These are phyloP conservation scores for Empis livida DNA, from an alignment of 2,888 invertebrate species.

Conservation along the genomic window DNA sequence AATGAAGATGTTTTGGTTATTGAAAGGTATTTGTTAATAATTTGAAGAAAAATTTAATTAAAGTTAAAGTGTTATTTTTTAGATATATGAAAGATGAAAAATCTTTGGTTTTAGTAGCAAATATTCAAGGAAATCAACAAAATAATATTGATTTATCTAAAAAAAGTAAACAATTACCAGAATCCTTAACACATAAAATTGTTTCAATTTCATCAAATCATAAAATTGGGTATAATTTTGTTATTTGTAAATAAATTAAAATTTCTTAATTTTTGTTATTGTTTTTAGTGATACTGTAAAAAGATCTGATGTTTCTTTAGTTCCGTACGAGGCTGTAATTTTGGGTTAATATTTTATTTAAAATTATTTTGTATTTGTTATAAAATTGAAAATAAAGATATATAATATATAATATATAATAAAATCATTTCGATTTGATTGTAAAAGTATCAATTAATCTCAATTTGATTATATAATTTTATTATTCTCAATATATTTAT, in stretches of 20 bases:
- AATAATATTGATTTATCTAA: background rate
- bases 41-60: conserved; percentile 5
- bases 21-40: conserved; percentile 19
- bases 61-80: background rate
- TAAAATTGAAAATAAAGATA: no score
- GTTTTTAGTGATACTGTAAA: background rate
- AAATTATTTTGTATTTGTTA: no score
- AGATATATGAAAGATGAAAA: conserved; percentile 13
- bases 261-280: no score
- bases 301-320: background rate
- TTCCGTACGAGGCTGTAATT: background rate
- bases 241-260: no score
- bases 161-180: background rate
- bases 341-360: background rate
- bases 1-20: conserved; percentile 21
- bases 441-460: no score
- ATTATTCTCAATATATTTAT: no score
- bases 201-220: background rate
- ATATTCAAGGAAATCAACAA: conserved; percentile 14
- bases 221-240: background rate
- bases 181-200: background rate
- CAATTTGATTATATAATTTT: no score
- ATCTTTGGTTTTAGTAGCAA: conserved; percentile 20
- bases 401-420: no score
- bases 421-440: no score